These are phyloP conservation scores for Aphaenogaster floridana DNA, from an alignment of 1,140 invertebrate genomes.

Conservation along the genomic window DNA sequence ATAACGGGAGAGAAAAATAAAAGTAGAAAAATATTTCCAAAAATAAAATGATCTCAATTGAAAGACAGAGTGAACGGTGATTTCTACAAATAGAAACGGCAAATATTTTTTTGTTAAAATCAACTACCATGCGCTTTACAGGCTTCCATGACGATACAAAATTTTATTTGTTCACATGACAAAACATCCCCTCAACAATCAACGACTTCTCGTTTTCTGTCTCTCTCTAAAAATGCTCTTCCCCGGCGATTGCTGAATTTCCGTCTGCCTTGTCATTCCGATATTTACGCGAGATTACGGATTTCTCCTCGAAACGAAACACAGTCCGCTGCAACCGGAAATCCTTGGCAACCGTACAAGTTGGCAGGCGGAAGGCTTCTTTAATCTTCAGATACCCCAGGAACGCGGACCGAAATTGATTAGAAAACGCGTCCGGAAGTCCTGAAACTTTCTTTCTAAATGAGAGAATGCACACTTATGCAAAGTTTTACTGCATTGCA, in stretches of 20 bases:
- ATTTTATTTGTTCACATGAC: conserved; percentile 36
- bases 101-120: conserved; percentile 52
- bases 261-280: conserved; percentile 31
- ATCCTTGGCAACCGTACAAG: conserved; percentile 59
- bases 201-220: neutral
- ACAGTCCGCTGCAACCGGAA: conserved; percentile 12
- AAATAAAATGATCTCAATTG: conserved; percentile 33
- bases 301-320: conserved; percentile 22
- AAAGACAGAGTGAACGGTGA: conserved; percentile 40
- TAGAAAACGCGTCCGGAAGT: conserved; percentile 6
- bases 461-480: conserved; percentile 5
- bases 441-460: conserved; percentile 42
- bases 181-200: conserved; percentile 32
- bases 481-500: neutral
- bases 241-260: conserved; percentile 4
- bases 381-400: conserved; percentile 41
- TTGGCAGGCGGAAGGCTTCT: conserved; percentile 47
- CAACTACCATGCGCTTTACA: neutral
- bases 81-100: conserved; percentile 40
- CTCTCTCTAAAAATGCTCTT: conserved; percentile 8
- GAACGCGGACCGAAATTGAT: conserved; percentile 36
- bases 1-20: neutral
- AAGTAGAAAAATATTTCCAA: conserved; percentile 18
- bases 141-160: conserved; percentile 1
- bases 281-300: conserved; percentile 52